Conservation (phyloP, 2,888 invertebrate genomes). For the Melikaiella ostensackeni region DNA sequence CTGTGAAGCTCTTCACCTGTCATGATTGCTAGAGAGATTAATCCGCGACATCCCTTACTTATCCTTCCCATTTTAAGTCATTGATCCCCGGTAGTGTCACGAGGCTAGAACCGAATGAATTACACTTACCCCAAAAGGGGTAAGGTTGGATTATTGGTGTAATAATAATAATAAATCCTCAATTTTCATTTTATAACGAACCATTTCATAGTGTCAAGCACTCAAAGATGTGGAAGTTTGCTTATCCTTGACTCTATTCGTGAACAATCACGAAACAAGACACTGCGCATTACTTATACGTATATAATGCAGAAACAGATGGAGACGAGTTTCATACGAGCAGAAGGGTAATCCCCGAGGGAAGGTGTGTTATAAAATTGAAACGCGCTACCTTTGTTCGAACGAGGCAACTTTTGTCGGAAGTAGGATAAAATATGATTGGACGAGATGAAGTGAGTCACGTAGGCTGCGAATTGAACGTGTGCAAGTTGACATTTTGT, state of each 20-base stretch:
- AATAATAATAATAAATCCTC: neutral
- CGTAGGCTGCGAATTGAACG: conserved; percentile 20
- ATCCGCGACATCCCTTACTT: no score
- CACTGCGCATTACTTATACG: conserved; percentile 25
- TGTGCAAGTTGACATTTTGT: conserved; percentile 9
- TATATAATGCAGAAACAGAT: conserved; percentile 33
- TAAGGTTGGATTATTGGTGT: no score
- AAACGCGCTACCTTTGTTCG: conserved; percentile 66
- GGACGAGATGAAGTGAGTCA: conserved; percentile 37
- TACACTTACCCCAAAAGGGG: no score
- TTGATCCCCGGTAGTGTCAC: no score
- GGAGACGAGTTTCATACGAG: conserved; percentile 37
- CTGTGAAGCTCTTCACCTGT: no score
- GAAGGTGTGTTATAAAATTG: conserved; percentile 66
- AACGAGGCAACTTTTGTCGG: conserved; percentile 34
- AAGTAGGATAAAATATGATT: conserved; percentile 38
- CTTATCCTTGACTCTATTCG: neutral
- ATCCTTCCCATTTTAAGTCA: no score
- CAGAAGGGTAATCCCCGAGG: conserved; percentile 25
- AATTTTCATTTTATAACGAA: neutral
- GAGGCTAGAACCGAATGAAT: no score
- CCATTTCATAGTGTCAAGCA: neutral
- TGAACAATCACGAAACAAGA: conserved; percentile 28
- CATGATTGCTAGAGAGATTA: no score
- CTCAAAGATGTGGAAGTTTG: neutral